These are phyloP conservation scores for Protonemura montana DNA, from an alignment of 2,888 invertebrate genomes.

Conservation along the genomic window DNA sequence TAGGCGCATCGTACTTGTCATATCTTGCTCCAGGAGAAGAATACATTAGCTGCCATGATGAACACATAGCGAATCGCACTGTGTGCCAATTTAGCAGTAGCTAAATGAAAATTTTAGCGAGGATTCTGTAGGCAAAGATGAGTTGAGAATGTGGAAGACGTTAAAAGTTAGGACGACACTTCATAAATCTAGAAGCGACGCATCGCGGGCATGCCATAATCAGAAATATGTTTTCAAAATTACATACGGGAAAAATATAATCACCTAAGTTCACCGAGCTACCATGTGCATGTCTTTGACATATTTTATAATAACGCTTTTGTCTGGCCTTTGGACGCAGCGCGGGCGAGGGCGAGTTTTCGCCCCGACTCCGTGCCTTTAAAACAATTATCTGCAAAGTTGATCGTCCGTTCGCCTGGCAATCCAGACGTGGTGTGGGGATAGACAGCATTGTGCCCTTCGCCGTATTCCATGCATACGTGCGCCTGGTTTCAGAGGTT, in stretches of 20 bases:
- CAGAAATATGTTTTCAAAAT: conserved; percentile 1
- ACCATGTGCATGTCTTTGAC: neutral
- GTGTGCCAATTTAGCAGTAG: neutral
- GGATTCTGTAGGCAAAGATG: too few relatives aligned
- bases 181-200: neutral
- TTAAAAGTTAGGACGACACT: neutral
- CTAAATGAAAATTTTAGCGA: neutral
- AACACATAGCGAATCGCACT: neutral
- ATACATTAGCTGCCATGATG: neutral
- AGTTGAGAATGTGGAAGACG: neutral
- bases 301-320: neutral
- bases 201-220: neutral
- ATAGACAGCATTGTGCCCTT: neutral
- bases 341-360: neutral
- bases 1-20: neutral
- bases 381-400: neutral
- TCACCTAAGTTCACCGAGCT: neutral
- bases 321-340: neutral
- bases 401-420: neutral
- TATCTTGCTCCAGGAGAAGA: neutral
- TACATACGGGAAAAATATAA: neutral
- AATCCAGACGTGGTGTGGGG: neutral
- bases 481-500: too few relatives aligned
- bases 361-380: neutral
- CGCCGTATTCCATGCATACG: too few relatives aligned